Base-by-base conservation (phyloP, 30 jellyfish, hydroid and myxozoan genomes). In the Chrysaora quinquecirrha region DNA sequence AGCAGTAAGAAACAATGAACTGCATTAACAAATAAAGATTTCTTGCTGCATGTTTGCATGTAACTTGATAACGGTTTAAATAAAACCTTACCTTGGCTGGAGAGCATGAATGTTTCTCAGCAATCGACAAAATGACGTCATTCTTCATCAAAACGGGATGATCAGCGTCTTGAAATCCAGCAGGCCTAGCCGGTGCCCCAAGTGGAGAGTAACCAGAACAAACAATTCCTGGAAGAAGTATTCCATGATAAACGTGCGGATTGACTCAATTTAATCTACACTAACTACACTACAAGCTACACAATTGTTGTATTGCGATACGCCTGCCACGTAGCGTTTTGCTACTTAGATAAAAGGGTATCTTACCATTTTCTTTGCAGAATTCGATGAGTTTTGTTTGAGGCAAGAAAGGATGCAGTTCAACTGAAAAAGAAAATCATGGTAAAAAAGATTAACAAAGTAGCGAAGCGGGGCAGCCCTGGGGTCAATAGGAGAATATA, bases 31-130 rank as follows among this genome's bases (percentile, higher is more conserved):
- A n/a, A n/a, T n/a, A n/a, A n/a, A n/a, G n/a, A n/a, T n/a, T n/a
- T n/a, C n/a, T n/a, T n/a, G n/a, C n/a, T n/a, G n/a, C n/a, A n/a
- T n/a, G n/a, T n/a, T n/a, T n/a, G n/a, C n/a, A n/a, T n/a, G n/a
- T n/a, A n/a, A n/a, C n/a, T n/a, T n/a, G n/a, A n/a, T n/a, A n/a
- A n/a, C n/a, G n/a, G n/a, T n/a, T n/a, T n/a, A n/a, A n/a, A n/a
- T n/a, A n/a, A n/a, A n/a, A n/a, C n/a, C 54, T 38, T 34, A 94
- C 99, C 93, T 95, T 98, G 1, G 99, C 99, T 2, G 91, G 58
- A 1, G 97, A 84, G 46, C 76, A 73, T 6, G 72, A 49, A 22
- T 95, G 96, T 73, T 86, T 89, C 72, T 89, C 43, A 3, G 99
- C 97, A 49, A 95, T 82, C 19, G 86, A 20, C 21, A 28, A 54